A percentile compares a stretch with the other conserved stretches of the same genome.
Evolutionary conservation across 2,888 invertebrate species (phyloP).

Genomic region (Spialia ferax): DNA sequence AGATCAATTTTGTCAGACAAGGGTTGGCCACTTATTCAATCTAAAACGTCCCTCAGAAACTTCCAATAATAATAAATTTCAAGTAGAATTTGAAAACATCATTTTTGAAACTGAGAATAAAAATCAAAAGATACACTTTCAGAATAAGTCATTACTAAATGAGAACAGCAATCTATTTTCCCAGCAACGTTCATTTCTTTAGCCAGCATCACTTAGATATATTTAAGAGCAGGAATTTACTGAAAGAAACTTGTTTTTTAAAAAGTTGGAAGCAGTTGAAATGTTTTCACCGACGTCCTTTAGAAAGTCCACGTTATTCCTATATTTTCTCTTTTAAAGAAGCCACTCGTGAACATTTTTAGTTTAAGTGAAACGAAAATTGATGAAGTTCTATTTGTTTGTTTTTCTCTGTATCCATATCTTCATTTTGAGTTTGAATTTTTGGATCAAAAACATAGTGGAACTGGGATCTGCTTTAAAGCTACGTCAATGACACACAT

Average conservation of each 20-base stretch:
- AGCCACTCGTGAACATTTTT: conserved; percentile 3
- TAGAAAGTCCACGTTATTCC: conserved; percentile 20
- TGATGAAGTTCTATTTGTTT: neutral
- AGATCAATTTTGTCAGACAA: too few relatives aligned
- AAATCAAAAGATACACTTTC: neutral
- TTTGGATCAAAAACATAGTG: too few relatives aligned
- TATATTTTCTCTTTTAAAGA: conserved; percentile 16
- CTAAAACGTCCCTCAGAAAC: too few relatives aligned
- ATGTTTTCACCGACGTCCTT: conserved; percentile 24
- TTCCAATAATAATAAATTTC: too few relatives aligned
- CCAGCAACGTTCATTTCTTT: neutral
- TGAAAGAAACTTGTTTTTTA: conserved; percentile 20
- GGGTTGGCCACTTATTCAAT: too few relatives aligned
- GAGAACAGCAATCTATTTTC: neutral
- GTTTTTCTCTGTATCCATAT: neutral
- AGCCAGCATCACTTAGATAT: conserved; percentile 7
- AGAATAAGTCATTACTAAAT: conserved; percentile 1
- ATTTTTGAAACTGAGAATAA: too few relatives aligned
- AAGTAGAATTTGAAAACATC: too few relatives aligned
- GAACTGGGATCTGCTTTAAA: too few relatives aligned
- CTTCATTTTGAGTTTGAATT: neutral
- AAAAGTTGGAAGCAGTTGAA: conserved; percentile 1
- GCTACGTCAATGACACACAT: too few relatives aligned
- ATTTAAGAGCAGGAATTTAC: conserved; percentile 13
- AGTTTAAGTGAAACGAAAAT: conserved; percentile 7